Evolutionary conservation across 2,888 invertebrate species (phyloP).

Genomic region (Nomada goodeniana): DNA sequence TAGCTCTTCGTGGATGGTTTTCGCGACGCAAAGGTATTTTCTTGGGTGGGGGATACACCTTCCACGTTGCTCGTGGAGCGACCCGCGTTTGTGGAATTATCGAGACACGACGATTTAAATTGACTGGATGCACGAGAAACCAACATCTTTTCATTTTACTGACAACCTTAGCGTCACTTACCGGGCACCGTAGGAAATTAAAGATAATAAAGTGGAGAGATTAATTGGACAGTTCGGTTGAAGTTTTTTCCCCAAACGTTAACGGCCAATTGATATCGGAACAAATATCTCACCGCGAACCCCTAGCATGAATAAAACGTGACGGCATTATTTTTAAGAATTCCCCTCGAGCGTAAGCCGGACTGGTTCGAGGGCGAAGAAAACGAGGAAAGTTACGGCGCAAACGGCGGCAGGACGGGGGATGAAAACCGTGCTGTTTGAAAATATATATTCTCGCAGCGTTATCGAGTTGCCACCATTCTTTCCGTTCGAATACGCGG

Average conservation of each 20-base stretch:
- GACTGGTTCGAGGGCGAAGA: slow-evolving; percentile 18
- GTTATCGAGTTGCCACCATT: slow-evolving; percentile 60
- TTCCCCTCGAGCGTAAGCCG: not conserved
- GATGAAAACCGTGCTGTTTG: slow-evolving; percentile 34
- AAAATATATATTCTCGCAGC: slow-evolving; percentile 55
- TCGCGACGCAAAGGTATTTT: not conserved
- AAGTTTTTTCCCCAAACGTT: too few relatives aligned
- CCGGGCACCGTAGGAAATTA: too few relatives aligned
- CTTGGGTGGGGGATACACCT: too few relatives aligned
- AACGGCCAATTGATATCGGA: too few relatives aligned
- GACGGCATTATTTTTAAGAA: slow-evolving; percentile 6
- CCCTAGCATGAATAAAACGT: not conserved
- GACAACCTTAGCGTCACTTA: not conserved
- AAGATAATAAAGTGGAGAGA: too few relatives aligned
- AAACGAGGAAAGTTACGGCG: slow-evolving; percentile 51
- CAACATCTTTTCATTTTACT: not conserved
- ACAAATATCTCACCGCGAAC: not conserved
- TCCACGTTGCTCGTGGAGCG: too few relatives aligned
- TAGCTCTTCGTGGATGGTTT: not conserved
- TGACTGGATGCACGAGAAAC: not conserved
- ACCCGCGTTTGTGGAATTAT: too few relatives aligned
- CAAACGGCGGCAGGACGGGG: not conserved
- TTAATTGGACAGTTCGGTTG: too few relatives aligned
- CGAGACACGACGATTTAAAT: too few relatives aligned
- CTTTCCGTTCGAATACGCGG: slow-evolving; percentile 53